Conservation (phyloP, 2,797 vertebrate species). For the Rhinella marina region DNA sequence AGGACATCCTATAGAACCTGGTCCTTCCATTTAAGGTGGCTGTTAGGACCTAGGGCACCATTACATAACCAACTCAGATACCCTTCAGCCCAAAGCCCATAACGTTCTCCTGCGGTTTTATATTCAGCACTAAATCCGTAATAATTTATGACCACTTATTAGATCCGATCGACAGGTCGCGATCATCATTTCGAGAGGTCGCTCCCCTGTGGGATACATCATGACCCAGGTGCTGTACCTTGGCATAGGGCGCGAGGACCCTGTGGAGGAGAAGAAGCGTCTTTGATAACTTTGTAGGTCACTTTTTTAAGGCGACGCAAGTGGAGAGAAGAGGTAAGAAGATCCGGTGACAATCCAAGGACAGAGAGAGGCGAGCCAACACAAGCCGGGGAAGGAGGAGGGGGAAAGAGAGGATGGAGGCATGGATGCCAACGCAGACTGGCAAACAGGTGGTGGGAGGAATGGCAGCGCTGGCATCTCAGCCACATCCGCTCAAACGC, state of each 20-base stretch:
- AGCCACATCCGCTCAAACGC: constrained; percentile 18
- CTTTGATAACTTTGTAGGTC: constrained; percentile 36
- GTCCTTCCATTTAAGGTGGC: no score
- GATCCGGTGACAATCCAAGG: constrained; percentile 43
- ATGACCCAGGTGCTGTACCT: background rate
- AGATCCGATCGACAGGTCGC: no score
- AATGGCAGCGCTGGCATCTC: constrained; percentile 22
- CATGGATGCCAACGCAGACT: constrained; percentile 22
- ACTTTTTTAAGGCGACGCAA: constrained; percentile 9
- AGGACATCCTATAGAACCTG: no score
- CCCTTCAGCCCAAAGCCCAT: no score
- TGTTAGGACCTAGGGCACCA: no score
- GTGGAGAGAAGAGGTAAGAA: constrained; percentile 22
- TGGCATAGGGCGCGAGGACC: background rate
- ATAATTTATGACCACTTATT: no score
- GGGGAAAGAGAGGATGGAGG: background rate
- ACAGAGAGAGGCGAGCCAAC: constrained; percentile 48
- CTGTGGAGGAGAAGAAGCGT: background rate
- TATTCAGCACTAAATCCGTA: no score
- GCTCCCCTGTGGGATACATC: no score
- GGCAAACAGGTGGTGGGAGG: constrained; percentile 44
- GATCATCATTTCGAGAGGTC: no score
- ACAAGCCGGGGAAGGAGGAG: constrained; percentile 13
- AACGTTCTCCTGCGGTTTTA: no score
- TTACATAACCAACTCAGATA: no score